Evolutionary conservation across 2,113 vertebrate species (phyloP).

Genomic region (Neodontobutis hainanensis): DNA sequence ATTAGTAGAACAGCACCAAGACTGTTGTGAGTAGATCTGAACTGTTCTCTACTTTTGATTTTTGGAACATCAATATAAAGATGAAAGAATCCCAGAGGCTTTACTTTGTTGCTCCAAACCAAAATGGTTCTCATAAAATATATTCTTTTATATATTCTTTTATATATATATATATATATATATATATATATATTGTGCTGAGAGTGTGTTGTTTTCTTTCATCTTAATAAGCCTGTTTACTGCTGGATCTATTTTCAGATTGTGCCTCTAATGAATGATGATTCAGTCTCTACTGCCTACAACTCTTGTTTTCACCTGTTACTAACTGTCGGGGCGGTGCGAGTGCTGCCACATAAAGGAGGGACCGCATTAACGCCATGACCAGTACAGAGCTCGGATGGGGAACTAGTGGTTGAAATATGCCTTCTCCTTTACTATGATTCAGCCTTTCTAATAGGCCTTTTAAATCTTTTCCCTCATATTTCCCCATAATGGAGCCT

Average conservation of each 20-base stretch:
- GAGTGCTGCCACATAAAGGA: neutral
- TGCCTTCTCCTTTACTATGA: conserved; percentile 5
- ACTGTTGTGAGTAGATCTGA: too few relatives aligned
- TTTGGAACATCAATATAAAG: too few relatives aligned
- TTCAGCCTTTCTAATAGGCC: conserved; percentile 16
- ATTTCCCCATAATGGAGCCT: neutral
- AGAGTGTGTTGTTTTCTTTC: neutral
- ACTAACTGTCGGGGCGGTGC: conserved; percentile 1
- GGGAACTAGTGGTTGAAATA: conserved; percentile 2
- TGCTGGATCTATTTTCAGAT: neutral
- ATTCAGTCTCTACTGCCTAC: conserved; percentile 1
- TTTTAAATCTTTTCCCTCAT: conserved; percentile 13
- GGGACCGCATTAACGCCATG: neutral
- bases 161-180: too few relatives aligned
- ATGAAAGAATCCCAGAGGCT: too few relatives aligned
- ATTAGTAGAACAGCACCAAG: too few relatives aligned
- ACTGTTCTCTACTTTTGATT: too few relatives aligned
- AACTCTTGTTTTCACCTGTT: neutral
- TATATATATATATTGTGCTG: too few relatives aligned
- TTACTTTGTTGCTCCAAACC: neutral
- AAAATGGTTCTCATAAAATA: neutral
- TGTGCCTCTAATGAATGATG: conserved; percentile 5
- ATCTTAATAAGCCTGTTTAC: neutral
- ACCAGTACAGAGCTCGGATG: neutral
- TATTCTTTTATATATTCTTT: too few relatives aligned